Evolutionary conservation across 2,888 invertebrate species (phyloP).

Genomic region (Agonopterix alstromeriana): DNA sequence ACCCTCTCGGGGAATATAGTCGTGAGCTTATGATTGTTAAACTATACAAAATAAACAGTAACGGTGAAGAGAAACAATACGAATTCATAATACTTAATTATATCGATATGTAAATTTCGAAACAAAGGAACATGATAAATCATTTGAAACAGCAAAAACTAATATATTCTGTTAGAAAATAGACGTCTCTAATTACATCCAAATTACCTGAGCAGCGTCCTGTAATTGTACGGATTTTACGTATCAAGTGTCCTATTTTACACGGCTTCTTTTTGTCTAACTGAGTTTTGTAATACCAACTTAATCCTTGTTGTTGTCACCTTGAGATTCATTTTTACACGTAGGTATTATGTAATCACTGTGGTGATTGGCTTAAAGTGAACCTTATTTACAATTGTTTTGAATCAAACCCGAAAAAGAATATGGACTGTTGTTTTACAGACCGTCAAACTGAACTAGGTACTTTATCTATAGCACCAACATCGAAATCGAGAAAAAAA

Average conservation of each 20-base stretch:
- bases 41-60: no score
- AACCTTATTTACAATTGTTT: background rate
- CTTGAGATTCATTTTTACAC: background rate
- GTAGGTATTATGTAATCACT: background rate
- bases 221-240: slow-evolving; percentile 29
- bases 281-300: slow-evolving; percentile 7
- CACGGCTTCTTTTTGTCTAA: slow-evolving; percentile 29
- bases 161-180: slow-evolving; percentile 5
- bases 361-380: background rate
- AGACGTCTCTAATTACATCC: slow-evolving; percentile 17
- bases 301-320: background rate
- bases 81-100: no score
- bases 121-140: background rate
- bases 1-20: no score
- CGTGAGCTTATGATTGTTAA: no score
- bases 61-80: no score
- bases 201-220: slow-evolving; percentile 11
- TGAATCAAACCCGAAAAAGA: background rate
- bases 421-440: no score
- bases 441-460: no score
- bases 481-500: no score
- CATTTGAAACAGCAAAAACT: background rate
- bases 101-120: no score
- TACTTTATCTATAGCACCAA: no score
- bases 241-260: slow-evolving; percentile 36